phyloP scores from a whole-genome alignment of 2,888 invertebrate genomes.

The Seira ritae region DNA sequence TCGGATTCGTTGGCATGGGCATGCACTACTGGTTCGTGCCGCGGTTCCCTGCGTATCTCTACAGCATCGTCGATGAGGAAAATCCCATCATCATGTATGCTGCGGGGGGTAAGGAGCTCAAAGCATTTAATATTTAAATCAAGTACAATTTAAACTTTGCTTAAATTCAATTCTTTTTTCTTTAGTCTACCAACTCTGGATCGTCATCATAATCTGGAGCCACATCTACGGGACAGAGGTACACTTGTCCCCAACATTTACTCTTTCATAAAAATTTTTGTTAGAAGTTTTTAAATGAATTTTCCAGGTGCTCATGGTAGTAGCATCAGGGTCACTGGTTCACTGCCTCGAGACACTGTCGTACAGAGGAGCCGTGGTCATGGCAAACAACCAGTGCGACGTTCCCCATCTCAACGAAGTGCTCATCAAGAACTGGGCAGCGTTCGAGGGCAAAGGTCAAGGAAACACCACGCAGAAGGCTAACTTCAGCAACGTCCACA shows the following conservation, averaged over 20 bases:
- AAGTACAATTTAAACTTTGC: neutral
- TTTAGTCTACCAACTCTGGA: slow-evolving; percentile 68
- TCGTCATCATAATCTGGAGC: slow-evolving; percentile 68
- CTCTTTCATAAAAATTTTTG: no score
- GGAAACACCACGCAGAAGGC: slow-evolving; percentile 26
- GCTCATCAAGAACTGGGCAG: slow-evolving; percentile 72
- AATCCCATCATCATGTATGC: slow-evolving; percentile 62
- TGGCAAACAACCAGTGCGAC: slow-evolving; percentile 73
- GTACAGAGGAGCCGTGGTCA: slow-evolving; percentile 72
- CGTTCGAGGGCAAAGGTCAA: slow-evolving; percentile 68
- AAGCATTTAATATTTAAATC: slow-evolving; percentile 8
- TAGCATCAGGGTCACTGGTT: slow-evolving; percentile 67
- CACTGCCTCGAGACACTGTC: slow-evolving; percentile 72
- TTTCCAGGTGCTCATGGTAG: slow-evolving; percentile 71
- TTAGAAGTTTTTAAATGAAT: no score
- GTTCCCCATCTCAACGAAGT: slow-evolving; percentile 71
- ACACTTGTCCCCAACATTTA: no score
- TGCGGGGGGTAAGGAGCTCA: slow-evolving; percentile 52
- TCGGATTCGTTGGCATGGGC: slow-evolving; percentile 60
- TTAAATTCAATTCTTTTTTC: neutral
- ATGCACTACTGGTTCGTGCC: slow-evolving; percentile 65
- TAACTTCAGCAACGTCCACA: slow-evolving; percentile 56
- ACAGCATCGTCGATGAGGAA: slow-evolving; percentile 65
- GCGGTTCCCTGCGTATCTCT: slow-evolving; percentile 63
- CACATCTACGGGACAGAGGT: slow-evolving; percentile 68